Evolutionary conservation across 1,140 invertebrate genomes (phyloP).

Genomic region (Leptinotarsa lineolata): DNA sequence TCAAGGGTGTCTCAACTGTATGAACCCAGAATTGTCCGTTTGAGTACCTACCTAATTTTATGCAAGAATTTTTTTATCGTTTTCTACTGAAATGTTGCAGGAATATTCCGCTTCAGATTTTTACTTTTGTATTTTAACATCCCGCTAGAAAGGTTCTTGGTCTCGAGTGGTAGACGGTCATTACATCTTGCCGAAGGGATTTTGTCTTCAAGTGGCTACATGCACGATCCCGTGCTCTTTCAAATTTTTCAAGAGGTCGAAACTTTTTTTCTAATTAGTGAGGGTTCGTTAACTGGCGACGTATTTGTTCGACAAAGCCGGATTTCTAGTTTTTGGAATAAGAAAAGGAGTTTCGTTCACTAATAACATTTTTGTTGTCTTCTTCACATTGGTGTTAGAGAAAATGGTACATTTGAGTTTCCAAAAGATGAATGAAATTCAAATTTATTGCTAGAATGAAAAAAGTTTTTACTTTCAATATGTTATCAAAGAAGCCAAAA

Average conservation of each 20-base stretch:
- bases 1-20: neutral
- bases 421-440: too few relatives aligned
- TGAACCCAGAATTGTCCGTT: neutral
- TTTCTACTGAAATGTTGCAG: neutral
- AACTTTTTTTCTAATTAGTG: neutral
- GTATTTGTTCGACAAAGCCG: too few relatives aligned
- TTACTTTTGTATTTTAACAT: constrained; percentile 10
- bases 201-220: constrained; percentile 8
- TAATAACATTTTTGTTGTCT: too few relatives aligned
- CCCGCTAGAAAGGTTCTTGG: neutral
- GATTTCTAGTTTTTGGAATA: too few relatives aligned
- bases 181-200: constrained; percentile 15
- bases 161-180: constrained; percentile 17
- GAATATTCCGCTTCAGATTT: constrained; percentile 20
- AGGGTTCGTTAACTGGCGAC: neutral
- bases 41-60: neutral
- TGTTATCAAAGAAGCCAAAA: too few relatives aligned
- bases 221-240: neutral
- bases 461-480: too few relatives aligned
- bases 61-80: neutral
- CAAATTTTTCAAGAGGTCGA: neutral
- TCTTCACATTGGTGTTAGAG: too few relatives aligned
- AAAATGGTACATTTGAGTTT: too few relatives aligned
- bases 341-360: too few relatives aligned
- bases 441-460: too few relatives aligned